These are phyloP conservation scores for Drosophila elegans DNA, from an alignment of 1,140 invertebrate species.

Conservation along the genomic window DNA sequence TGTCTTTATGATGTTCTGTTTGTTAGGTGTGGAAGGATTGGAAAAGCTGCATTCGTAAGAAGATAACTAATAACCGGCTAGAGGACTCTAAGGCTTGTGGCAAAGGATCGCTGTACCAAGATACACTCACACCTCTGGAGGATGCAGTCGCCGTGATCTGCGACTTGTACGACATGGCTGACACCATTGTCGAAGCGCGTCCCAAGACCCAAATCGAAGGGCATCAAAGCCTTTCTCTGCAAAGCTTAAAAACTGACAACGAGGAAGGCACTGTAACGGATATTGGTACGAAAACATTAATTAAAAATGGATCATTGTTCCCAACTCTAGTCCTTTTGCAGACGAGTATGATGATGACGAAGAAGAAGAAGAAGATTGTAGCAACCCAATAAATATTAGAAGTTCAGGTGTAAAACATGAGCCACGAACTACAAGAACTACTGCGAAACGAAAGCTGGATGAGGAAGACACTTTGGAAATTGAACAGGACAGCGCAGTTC, in stretches of 20 bases:
- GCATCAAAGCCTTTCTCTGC: constrained; percentile 18
- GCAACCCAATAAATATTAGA: constrained; percentile 18
- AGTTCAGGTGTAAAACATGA: constrained; percentile 20
- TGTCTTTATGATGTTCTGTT: no score
- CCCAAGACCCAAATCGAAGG: constrained; percentile 13
- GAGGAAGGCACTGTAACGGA: constrained; percentile 38
- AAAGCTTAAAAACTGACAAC: constrained; percentile 53
- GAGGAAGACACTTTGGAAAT: constrained; percentile 17
- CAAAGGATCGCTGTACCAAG: constrained; percentile 61
- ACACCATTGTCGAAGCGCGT: constrained; percentile 42
- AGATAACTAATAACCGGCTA: constrained; percentile 60
- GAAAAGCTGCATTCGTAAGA: constrained; percentile 70
- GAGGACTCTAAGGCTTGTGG: constrained; percentile 57
- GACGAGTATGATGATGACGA: no score
- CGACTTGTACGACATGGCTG: constrained; percentile 67
- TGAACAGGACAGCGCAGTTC: constrained; percentile 10
- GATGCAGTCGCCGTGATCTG: constrained; percentile 64
- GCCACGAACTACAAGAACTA: not conserved
- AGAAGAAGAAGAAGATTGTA: constrained; percentile 30
- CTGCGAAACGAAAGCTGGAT: constrained; percentile 45
- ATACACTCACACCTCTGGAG: constrained; percentile 63
- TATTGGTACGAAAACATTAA: constrained; percentile 31
- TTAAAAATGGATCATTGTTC: no score
- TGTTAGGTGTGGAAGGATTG: constrained; percentile 72
- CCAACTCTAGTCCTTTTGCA: no score